Evolutionary conservation across 2,888 invertebrate species (phyloP).

Genomic region (Pelosia muscerda): DNA sequence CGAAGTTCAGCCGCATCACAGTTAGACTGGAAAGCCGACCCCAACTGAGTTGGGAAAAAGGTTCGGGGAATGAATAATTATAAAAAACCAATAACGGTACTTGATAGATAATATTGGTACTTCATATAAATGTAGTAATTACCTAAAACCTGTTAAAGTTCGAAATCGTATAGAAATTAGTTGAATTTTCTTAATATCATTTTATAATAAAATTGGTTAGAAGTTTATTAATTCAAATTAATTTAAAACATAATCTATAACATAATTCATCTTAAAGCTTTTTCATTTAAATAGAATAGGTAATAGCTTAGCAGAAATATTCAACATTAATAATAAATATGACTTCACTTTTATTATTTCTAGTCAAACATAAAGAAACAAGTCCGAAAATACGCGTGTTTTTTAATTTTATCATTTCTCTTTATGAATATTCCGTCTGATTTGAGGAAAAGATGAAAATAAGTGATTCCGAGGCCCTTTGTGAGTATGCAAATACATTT

Average conservation of each 20-base stretch:
- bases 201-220: neutral
- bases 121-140: neutral
- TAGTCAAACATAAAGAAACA: constrained; percentile 18
- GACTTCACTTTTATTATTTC: constrained; percentile 3
- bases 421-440: constrained; percentile 46
- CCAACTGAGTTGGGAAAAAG: no score
- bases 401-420: constrained; percentile 20
- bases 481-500: constrained; percentile 53
- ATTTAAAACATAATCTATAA: neutral
- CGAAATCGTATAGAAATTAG: neutral
- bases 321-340: constrained; percentile 6
- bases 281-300: neutral
- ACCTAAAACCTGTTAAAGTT: neutral
- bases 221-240: neutral
- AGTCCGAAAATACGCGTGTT: constrained; percentile 8
- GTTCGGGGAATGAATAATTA: no score
- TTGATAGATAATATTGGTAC: no score
- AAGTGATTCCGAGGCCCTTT: constrained; percentile 43
- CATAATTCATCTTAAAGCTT: constrained; percentile 3
- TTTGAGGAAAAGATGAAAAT: constrained; percentile 43
- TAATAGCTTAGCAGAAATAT: neutral
- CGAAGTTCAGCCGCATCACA: no score
- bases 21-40: no score
- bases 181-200: neutral
- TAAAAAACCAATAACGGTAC: no score